Evolutionary conservation across 2,888 invertebrate species (phyloP).

Genomic region (Limenitis camilla): DNA sequence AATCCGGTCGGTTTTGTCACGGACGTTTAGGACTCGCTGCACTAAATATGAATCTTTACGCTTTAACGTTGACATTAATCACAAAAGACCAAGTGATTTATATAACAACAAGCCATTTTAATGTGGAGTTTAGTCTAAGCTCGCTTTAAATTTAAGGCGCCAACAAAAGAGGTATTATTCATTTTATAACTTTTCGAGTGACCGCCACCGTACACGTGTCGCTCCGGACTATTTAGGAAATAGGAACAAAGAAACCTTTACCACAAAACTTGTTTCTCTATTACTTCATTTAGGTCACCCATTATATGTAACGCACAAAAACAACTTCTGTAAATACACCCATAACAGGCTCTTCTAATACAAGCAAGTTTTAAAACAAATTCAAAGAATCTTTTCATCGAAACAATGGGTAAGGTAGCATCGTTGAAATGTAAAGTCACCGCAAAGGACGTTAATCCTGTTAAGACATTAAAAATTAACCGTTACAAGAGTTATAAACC

Average conservation of each 20-base stretch:
- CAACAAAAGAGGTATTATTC: constrained; percentile 51
- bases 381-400: too few relatives aligned
- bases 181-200: constrained; percentile 46
- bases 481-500: too few relatives aligned
- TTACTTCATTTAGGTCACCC: constrained; percentile 15
- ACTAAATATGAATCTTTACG: constrained; percentile 71
- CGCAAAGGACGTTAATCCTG: too few relatives aligned
- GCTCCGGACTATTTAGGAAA: constrained; percentile 30
- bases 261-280: constrained; percentile 8
- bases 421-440: too few relatives aligned
- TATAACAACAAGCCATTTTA: constrained; percentile 45
- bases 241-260: constrained; percentile 34
- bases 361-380: not conserved
- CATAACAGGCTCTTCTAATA: not conserved
- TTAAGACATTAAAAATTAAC: too few relatives aligned
- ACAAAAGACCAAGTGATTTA: constrained; percentile 68
- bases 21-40: constrained; percentile 43
- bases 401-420: too few relatives aligned
- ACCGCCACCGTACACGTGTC: constrained; percentile 33
- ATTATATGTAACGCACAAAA: not conserved
- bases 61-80: constrained; percentile 67
- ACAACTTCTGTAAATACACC: not conserved
- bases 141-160: constrained; percentile 32
- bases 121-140: constrained; percentile 45
- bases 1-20: constrained; percentile 52